Base-by-base conservation (phyloP, 1,140 invertebrate genomes). In the Macrobrachium rosenbergii region DNA sequence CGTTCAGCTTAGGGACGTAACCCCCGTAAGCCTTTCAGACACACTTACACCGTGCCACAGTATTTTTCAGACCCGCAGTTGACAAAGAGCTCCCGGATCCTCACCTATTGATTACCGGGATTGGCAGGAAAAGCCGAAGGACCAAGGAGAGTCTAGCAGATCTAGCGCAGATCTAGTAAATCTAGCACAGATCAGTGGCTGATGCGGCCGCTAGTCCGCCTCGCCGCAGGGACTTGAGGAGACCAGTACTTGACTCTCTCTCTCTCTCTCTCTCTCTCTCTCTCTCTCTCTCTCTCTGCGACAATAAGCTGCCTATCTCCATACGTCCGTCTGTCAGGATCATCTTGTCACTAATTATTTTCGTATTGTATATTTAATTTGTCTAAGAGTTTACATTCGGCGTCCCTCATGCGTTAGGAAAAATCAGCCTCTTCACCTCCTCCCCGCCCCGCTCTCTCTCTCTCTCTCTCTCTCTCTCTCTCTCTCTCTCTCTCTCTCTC, bases 31-130 rank as follows among this genome's bases (percentile, higher is more conserved):
- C 52, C 12, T n/a, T 72, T 16, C 69, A 16, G 43, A 72, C 69
- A 72, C 78, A 81, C 23, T 81, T 64, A 81, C 60, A 81, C 78
- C 63, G 45, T 37, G 62, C 60, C 78, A 64, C 60, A 21, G 67
- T 28, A 81, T 81, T 81, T 81, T 81, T 81, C 78, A 81, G 67
- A 81, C 60, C 78, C 28, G 28, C 59, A 81, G 78, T 81, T 81
- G 78, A 81, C 78, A 81, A 81, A 81, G 78, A 28, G 78, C 62
- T 81, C 60, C 37, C 78, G 19, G 78, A 81, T 81, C 78, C 78
- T 81, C 78, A 67, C 60, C 60, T 81, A 81, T 81, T 81, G 78
- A 81, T 81, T 81, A 81, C 78, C 23, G 19, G 78, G 78, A 81
- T 81, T 81, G 78, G 60, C 78, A 67, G 78, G 78, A 67, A 64